Base-by-base conservation (phyloP, 2,113 vertebrate genomes). In the Verasper variegatus region DNA sequence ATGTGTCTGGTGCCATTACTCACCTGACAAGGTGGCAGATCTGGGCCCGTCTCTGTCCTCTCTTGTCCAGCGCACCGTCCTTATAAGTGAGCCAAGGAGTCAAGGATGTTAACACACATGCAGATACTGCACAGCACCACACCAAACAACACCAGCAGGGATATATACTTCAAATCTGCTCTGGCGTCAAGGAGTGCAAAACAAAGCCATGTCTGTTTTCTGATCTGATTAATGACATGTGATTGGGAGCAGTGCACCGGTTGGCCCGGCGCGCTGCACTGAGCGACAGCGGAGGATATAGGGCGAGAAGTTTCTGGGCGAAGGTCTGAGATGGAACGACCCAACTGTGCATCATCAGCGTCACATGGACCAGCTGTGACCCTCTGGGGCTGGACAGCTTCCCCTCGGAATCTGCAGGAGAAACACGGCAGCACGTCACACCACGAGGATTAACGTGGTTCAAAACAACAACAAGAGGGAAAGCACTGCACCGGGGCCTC, bases 291-390 rank as follows among this genome's bases (percentile, higher is more conserved):
- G 76, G 47, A 95, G 94, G 95, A 95, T 95, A 95, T 95, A 95
- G 84, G 68, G 89, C 71, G 63, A 94, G 91, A 70, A 95, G 91
- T 82, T 94, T 94, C 86, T 94, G 90, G 77, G 92, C 91, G 18
- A 95, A 95, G 23, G 68, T 83, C 76, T 93, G 91, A 13, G 95
- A 95, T 2, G 95, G 91, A 11, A 95, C 92, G 0, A 95, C 92
- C 95, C 95, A 95, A 66, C 91, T 93, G 86, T 95, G 95, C 94
- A 95, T 95, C 95, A 95, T 95, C 83, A 95, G 88, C 65, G 92
- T 94, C 94, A 95, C 95, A 60, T 92, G 88, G 76, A 95, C 94
- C 70, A 94, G 71, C 78, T 93, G 93, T 37, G 91, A 86, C 10
- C 91, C 92, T 84, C 88, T 82, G 45, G 83, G 78, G 75, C 72